Conservation (phyloP, 2,888 invertebrate genomes). For the Diaperis boleti region DNA sequence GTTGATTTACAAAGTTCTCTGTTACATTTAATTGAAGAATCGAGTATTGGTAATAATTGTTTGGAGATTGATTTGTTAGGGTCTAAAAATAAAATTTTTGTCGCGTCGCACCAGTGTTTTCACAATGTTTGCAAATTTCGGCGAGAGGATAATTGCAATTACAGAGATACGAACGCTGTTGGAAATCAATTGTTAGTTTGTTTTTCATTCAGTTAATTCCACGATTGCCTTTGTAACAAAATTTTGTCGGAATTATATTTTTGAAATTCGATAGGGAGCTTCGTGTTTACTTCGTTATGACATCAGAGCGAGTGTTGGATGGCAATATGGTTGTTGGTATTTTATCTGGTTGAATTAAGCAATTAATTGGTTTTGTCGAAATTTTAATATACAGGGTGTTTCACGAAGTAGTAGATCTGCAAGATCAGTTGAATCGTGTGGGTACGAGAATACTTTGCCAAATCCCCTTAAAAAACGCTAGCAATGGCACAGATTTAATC, state of each 20-base stretch:
- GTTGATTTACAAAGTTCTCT: background rate
- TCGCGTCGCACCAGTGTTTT: background rate
- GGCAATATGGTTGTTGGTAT: no score
- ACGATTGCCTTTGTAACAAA: background rate
- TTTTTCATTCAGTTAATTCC: conserved; percentile 17
- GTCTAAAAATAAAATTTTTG: background rate
- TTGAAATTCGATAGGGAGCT: background rate
- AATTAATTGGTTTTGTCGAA: no score
- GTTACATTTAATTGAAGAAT: background rate
- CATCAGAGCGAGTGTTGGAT: no score
- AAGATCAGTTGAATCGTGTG: no score
- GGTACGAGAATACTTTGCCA: no score
- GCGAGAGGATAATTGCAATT: conserved; percentile 19
- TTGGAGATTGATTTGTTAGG: no score
- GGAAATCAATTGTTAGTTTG: conserved; percentile 21
- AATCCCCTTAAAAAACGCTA: no score
- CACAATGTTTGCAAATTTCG: background rate
- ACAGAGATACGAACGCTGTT: background rate
- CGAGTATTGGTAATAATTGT: no score
- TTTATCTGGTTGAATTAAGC: no score
- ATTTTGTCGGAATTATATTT: background rate
- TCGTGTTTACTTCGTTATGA: background rate
- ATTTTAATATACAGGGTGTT: no score
- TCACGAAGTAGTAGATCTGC: no score
- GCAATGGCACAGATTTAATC: no score